A percentile compares a stretch with the other conserved stretches of the same genome.
These are phyloP conservation scores for Henicopernis longicauda DNA, from an alignment of 2,113 vertebrate species.

Conservation along the genomic window DNA sequence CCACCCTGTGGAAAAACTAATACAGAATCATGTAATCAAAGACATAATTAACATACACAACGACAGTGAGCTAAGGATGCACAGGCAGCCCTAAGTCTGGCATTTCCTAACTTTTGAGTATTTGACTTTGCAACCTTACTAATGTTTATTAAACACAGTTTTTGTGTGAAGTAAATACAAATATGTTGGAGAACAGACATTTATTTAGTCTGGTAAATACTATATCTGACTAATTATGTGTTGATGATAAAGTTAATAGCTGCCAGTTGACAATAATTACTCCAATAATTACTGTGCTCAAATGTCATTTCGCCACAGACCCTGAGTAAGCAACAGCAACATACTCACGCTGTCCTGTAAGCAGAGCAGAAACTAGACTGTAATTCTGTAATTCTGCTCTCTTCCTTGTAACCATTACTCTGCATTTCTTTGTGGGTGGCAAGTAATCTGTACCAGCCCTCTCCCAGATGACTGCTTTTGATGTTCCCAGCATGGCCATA, in stretches of 20 bases:
- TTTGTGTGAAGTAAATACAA: constrained; percentile 49
- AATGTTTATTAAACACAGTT: constrained; percentile 5
- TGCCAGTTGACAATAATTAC: constrained; percentile 53
- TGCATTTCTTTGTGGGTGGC: constrained; percentile 23
- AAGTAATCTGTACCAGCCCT: constrained; percentile 37
- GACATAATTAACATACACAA: not conserved
- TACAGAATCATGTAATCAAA: not conserved
- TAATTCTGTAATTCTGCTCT: not conserved
- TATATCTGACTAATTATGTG: constrained; percentile 46
- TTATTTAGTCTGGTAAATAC: constrained; percentile 47
- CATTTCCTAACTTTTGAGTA: not conserved
- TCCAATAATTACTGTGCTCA: constrained; percentile 21
- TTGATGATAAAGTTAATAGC: constrained; percentile 50
- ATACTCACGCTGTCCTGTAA: not conserved
- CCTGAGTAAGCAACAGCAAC: not conserved
- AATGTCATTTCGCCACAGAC: constrained; percentile 14
- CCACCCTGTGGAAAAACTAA: not conserved
- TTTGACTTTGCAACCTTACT: not conserved
- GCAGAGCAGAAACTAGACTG: not conserved
- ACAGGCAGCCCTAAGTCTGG: not conserved
- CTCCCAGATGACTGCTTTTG: constrained; percentile 14
- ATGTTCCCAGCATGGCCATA: not conserved
- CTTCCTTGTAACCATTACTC: not conserved
- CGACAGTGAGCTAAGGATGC: not conserved
- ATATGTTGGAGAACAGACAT: constrained; percentile 28